Evolutionary conservation across 1,140 invertebrate species (phyloP).

Genomic region (Bradysia coprophila): DNA sequence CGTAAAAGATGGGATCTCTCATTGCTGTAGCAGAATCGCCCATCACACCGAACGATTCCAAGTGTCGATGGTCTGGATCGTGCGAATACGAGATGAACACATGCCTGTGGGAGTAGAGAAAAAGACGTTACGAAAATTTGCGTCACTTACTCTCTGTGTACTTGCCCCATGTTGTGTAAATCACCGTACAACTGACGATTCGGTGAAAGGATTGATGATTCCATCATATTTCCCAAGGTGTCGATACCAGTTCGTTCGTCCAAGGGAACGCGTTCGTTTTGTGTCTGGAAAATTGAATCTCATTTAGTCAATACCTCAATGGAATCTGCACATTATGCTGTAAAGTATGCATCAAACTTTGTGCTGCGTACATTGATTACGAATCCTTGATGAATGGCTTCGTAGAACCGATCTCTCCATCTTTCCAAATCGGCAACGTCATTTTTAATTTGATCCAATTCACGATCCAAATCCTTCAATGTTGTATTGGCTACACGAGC

Average conservation of each 20-base stretch:
- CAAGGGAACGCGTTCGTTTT: slow-evolving; percentile 30
- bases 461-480: slow-evolving; percentile 9
- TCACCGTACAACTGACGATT: slow-evolving; percentile 54
- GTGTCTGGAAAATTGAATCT: slow-evolving; percentile 14
- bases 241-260: slow-evolving; percentile 57
- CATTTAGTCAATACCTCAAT: not conserved
- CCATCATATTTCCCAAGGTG: slow-evolving; percentile 59
- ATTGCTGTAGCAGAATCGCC: slow-evolving; percentile 53
- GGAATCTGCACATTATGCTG: too few relatives aligned
- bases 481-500: slow-evolving; percentile 17
- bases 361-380: slow-evolving; percentile 1
- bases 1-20: slow-evolving; percentile 73
- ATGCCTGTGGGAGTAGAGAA: slow-evolving; percentile 12
- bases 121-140: too few relatives aligned
- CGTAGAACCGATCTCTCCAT: slow-evolving; percentile 21
- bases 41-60: slow-evolving; percentile 47
- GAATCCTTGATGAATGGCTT: slow-evolving; percentile 22
- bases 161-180: slow-evolving; percentile 47
- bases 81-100: slow-evolving; percentile 45
- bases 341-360: too few relatives aligned
- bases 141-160: too few relatives aligned
- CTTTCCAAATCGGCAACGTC: slow-evolving; percentile 13
- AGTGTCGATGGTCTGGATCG: slow-evolving; percentile 49
- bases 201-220: slow-evolving; percentile 46
- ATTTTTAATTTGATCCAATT: slow-evolving; percentile 7